Evolutionary conservation across 2,113 vertebrate species (phyloP).

Genomic region (Nothoprocta perdicaria): DNA sequence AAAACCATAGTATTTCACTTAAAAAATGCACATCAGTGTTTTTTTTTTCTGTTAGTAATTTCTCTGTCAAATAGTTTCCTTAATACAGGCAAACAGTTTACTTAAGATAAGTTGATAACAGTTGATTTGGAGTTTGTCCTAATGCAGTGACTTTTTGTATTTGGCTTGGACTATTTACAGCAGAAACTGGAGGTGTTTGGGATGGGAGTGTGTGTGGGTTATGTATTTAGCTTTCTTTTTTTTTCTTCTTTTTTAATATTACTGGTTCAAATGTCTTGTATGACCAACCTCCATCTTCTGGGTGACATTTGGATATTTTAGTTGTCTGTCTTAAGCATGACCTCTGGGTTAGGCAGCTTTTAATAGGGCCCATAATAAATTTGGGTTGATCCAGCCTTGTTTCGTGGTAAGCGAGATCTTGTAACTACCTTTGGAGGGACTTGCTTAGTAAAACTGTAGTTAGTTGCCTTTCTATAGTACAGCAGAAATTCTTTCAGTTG

Average conservation of each 20-base stretch:
- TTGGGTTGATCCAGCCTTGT: neutral
- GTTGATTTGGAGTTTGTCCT: constrained; percentile 18
- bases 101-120: constrained; percentile 34
- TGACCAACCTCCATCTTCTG: neutral
- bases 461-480: neutral
- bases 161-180: constrained; percentile 25
- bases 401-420: neutral
- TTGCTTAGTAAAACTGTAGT: neutral
- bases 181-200: neutral
- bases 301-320: neutral
- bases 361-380: neutral
- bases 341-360: neutral
- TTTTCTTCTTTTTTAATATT: neutral
- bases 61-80: constrained; percentile 13
- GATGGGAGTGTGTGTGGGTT: neutral
- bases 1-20: neutral
- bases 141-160: neutral
- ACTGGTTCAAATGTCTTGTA: neutral
- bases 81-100: neutral
- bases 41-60: neutral
- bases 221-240: no score
- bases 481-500: neutral
- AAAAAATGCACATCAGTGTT: neutral
- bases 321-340: neutral
- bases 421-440: neutral